Evolutionary conservation across 2,888 invertebrate genomes (phyloP).

Genomic region (Campopleginae sp.): DNA sequence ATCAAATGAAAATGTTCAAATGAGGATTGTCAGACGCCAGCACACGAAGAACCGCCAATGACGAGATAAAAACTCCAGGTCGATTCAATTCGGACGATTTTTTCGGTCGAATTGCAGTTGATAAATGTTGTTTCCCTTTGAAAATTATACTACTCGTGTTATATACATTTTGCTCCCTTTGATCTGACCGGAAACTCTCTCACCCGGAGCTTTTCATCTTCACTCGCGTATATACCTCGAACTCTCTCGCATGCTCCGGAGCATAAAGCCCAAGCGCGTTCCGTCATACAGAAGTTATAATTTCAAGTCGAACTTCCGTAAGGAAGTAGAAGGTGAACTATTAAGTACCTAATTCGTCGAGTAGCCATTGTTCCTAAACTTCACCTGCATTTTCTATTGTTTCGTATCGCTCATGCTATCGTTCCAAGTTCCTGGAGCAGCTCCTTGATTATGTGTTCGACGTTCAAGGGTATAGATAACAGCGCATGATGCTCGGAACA

Average conservation of each 20-base stretch:
- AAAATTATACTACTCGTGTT: background rate
- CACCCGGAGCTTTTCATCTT: constrained; percentile 24
- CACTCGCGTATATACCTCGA: background rate
- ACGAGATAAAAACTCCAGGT: constrained; percentile 5
- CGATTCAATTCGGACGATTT: background rate
- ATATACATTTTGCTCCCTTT: constrained; percentile 16
- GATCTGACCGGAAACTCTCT: constrained; percentile 17
- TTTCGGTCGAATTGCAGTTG: background rate
- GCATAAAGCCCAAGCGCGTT: constrained; percentile 19
- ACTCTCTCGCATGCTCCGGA: background rate
- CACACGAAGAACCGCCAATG: background rate
- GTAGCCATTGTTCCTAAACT: background rate
- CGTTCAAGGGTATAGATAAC: background rate
- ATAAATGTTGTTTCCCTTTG: constrained; percentile 2
- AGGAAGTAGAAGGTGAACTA: constrained; percentile 53
- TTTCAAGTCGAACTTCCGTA: constrained; percentile 53
- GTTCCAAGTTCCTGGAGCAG: background rate
- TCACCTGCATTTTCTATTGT: background rate
- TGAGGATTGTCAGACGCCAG: background rate
- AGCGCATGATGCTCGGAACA: background rate
- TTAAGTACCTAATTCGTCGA: constrained; percentile 48
- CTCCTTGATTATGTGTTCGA: background rate
- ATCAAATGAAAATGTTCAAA: background rate
- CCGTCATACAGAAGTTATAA: constrained; percentile 50
- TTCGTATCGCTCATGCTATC: background rate